Conservation (phyloP, 2,888 invertebrate genomes). For the Crepidodera aurea region DNA sequence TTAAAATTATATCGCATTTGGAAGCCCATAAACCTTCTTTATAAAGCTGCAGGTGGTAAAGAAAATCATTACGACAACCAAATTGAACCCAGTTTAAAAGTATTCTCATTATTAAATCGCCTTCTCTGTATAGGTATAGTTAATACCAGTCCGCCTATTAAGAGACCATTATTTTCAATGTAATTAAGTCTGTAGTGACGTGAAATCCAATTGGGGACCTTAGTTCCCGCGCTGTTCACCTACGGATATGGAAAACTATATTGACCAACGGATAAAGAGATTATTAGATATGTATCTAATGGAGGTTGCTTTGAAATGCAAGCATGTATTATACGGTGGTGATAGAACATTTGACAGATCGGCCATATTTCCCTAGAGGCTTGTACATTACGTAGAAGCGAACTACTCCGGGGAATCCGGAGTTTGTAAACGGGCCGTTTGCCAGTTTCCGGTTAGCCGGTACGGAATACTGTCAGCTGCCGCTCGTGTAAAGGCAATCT, state of each 20-base stretch:
- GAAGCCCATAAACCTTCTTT: too few species aligned
- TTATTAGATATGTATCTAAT: conserved; percentile 12
- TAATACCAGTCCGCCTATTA: too few species aligned
- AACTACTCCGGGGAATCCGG: conserved; percentile 41
- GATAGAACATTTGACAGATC: conserved; percentile 53
- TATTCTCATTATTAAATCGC: too few species aligned
- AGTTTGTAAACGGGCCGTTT: conserved; percentile 27
- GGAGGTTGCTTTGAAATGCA: conserved; percentile 25
- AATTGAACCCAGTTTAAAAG: too few species aligned
- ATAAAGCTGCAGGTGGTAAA: too few species aligned
- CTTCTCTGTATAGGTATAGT: too few species aligned
- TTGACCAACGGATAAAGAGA: conserved; percentile 12
- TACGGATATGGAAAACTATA: neutral
- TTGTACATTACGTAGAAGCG: conserved; percentile 49
- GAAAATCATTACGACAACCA: too few species aligned
- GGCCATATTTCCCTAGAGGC: conserved; percentile 53
- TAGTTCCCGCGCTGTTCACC: too few species aligned
- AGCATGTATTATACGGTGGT: conserved; percentile 34
- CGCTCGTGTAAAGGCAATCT: conserved; percentile 20
- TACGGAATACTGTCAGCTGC: neutral
- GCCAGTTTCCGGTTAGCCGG: conserved; percentile 5
- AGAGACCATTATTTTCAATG: too few species aligned
- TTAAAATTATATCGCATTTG: too few species aligned
- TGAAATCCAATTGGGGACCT: too few species aligned
- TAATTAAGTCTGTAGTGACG: too few species aligned